Evolutionary conservation across 1,140 invertebrate species (phyloP), one percentile per base, ranked within the genome.

Genomic region (Mya arenaria): DNA sequence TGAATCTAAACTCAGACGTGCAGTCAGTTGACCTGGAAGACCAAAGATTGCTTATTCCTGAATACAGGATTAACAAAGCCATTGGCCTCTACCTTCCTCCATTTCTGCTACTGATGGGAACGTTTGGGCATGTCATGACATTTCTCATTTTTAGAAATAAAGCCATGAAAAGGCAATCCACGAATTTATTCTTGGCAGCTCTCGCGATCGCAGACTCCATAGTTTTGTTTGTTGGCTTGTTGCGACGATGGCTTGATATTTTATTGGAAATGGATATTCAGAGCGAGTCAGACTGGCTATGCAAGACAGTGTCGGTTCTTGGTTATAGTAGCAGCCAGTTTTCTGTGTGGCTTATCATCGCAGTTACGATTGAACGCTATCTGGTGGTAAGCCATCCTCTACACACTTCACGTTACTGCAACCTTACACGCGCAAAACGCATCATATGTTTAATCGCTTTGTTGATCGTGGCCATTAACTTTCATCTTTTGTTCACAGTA

Each of bases 381-480:
- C 92, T 93, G 55, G 92, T 90, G n/a, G 91, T 93, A 1, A 91
- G 89, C 69, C 84, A 89, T 60, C 92, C 92, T 8, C 84, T 93
- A 0, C 81, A 86, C 32, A 91, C 92, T 0, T 89, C 82, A 37
- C 32, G 82, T 34, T 87, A 91, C 74, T 92, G 92, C 80, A 92
- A 90, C 37, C 77, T 88, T 13, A 65, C 79, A 37, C 79, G 90
- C 44, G 91, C 91, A 13, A 87, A 86, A 41, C 87, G 87, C 52
- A 86, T 90, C 17, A 89, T 91, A 28, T 44, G 77, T 8, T 15
- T 85, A 4, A 68, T 92, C 17, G 74, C 88, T 10, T 63, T 85
- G 13, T 36, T 89, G 23, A 87, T 90, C 39, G 37, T 91, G 19
- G 19, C 79, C 23, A 75, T 91, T 10, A 92, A 92, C 83, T 56